These are phyloP conservation scores for human (Homo sapiens) DNA, from an alignment of 2,113 vertebrate species.

Conservation along the genomic window DNA sequence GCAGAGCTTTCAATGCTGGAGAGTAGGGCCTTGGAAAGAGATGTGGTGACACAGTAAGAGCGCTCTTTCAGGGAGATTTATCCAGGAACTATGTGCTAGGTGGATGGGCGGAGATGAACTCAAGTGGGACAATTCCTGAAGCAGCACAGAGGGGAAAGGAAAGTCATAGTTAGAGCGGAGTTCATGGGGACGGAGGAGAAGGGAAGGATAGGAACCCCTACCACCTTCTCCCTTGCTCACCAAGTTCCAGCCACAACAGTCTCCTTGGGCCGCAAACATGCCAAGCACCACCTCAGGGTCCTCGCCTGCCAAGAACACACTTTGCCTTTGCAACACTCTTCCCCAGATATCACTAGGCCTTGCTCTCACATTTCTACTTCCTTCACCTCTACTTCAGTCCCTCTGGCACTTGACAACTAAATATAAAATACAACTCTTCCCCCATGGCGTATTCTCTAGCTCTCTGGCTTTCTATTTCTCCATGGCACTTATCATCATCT, in stretches of 20 bases:
- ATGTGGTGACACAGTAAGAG: neutral
- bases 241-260: neutral
- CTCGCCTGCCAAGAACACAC: too few species aligned
- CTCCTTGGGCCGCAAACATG: neutral
- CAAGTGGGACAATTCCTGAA: neutral
- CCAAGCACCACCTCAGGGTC: neutral
- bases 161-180: neutral
- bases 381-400: neutral
- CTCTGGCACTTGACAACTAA: neutral
- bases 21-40: neutral
- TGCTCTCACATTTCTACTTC: neutral
- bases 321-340: neutral
- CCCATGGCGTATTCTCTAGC: neutral
- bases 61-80: neutral
- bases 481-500: neutral
- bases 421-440: neutral
- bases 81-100: neutral
- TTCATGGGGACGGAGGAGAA: too few species aligned
- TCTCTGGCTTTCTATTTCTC: neutral
- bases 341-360: neutral
- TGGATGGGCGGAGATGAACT: neutral
- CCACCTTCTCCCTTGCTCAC: neutral
- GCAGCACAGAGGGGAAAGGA: neutral
- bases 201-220: neutral
- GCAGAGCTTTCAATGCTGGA: neutral